Evolutionary conservation across 2,113 vertebrate genomes (phyloP), one percentile per base, ranked within the genome.

Genomic region (Urocynchramus pylzowi): DNA sequence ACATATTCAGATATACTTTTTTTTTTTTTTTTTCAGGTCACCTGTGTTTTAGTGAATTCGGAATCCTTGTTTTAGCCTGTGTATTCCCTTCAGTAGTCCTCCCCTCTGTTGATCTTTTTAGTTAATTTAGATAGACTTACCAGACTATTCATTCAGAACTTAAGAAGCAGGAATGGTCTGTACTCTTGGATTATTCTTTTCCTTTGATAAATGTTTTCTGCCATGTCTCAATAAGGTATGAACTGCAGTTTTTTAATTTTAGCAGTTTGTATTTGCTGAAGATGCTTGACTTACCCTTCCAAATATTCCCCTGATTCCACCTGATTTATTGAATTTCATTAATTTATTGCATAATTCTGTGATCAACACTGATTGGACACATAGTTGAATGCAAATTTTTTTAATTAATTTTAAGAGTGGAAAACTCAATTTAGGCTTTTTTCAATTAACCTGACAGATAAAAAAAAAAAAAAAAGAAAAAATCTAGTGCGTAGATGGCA

Each of bases 181-280:
- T 97, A 82, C 49, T 92, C 22, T 31, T 96, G 76, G 45, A 63
- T 94, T 97, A 85, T 97, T 97, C 86, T 97, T 97, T 90, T 57
- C n/a, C 44, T 97, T 89, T 98, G 93, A 98, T 97, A 82, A 96
- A 97, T 98, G 96, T 96, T 98, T 97, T 91, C 75, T 98, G 89
- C 97, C 93, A 76, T 94, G 63, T 50, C 78, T 97, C 95, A 97
- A 76, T 95, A 97, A 97, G 68, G 93, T 89, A 92, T 94, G 91
- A 97, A 60, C 83, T 92, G 86, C 92, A 97, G 87, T 95, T 87
- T 97, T 95, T 96, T 97, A 91, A 93, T 97, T 97, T 95, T 97
- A 95, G 89, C 95, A 96, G 74, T 94, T 97, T 94, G 39, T 91
- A 44, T 94, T 96, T 95, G 69, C 61, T 96, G 67, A 93, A 65